Base-by-base conservation (phyloP, 1,140 invertebrate genomes). In the Lordiphosa mommai region DNA sequence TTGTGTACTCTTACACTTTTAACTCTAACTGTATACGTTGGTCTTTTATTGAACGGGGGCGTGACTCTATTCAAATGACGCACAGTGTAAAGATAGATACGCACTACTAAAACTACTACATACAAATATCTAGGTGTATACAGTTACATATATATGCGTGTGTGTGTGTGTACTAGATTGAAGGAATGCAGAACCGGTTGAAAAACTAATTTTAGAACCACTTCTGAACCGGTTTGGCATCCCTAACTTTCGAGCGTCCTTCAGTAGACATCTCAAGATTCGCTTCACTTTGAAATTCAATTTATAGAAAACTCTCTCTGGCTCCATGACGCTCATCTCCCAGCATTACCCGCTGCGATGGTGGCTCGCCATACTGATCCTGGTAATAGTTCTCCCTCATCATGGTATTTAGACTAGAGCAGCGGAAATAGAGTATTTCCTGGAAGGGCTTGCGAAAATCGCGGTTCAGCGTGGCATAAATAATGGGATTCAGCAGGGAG, bases 371-470 rank as follows among this genome's bases (percentile, higher is more conserved):
- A 74, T 96, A 97, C 86, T 97, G 95, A 69, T 95, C 96, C 70
- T 97, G 94, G 72, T 97, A 98, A 84, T 96, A 97, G 72, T 97
- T 96, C 74, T 97, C 95, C 3, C 96, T 90, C 95, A 97, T 96
- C 92, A 96, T 95, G 67, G 94, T 93, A 86, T 97, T 96, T 36
- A 98, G 90, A 47, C 95, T 95, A 32, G 94, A 93, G 88, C 96
- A 97, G 13, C 95, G 92, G 87, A 96, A 96, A 89, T 94, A 97
- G 0, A 97, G 91, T 36, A 98, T 97, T 79, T 96, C 95, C 85
- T 95, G 93, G 90, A 98, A 98, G 4, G 97, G 96, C 74, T 95
- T 95, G 47, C 97, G 93, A 88, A 98, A 98, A 87, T 98, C 97
- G 33, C 95, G 92, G 77, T 97, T 97, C 16, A 97, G 90, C 3